Percentiles rank a stretch among this genome's conserved stretches.
phyloP scores from a whole-genome alignment of 2,797 vertebrate species.

The Stomatorhinus walkeri region DNA sequence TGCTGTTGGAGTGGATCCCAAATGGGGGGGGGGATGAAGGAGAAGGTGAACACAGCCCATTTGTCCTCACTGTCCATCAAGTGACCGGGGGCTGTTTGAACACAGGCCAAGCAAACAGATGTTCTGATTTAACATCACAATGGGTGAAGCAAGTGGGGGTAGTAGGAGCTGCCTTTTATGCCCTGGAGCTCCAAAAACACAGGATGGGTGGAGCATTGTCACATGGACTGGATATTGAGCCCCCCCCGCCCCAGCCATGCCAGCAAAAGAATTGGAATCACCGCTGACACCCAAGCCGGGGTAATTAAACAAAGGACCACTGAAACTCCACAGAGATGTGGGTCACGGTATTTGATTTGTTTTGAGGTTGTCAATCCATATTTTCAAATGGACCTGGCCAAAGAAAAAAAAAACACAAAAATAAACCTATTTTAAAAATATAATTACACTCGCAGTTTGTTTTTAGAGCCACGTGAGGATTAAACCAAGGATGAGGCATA shows the following conservation, averaged over 20 bases:
- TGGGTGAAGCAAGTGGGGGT: constrained; percentile 39
- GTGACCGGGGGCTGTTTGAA: constrained; percentile 38
- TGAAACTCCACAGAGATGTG: neutral
- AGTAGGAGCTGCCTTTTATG: constrained; percentile 12
- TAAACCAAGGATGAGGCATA: neutral
- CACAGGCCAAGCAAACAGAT: constrained; percentile 56
- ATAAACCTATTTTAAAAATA: neutral
- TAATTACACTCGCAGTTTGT: neutral
- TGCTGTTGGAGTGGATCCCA: neutral
- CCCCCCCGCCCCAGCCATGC: neutral
- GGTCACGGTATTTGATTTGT: neutral
- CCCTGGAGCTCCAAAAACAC: constrained; percentile 40
- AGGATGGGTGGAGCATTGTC: constrained; percentile 36
- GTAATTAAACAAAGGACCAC: neutral
- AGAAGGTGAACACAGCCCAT: constrained; percentile 39
- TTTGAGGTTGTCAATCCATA: neutral
- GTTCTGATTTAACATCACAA: constrained; percentile 52
- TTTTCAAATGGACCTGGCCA: neutral
- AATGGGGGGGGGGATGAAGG: constrained; percentile 47
- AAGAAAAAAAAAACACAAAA: neutral
- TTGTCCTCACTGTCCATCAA: constrained; percentile 40
- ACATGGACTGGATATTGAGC: neutral
- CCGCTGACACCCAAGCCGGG: neutral
- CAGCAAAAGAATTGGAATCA: neutral
- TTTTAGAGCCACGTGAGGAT: neutral